Percentiles rank a stretch among this genome's conserved stretches.
Evolutionary conservation across 1,140 invertebrate species (phyloP).

Genomic region (Myzus persicae): DNA sequence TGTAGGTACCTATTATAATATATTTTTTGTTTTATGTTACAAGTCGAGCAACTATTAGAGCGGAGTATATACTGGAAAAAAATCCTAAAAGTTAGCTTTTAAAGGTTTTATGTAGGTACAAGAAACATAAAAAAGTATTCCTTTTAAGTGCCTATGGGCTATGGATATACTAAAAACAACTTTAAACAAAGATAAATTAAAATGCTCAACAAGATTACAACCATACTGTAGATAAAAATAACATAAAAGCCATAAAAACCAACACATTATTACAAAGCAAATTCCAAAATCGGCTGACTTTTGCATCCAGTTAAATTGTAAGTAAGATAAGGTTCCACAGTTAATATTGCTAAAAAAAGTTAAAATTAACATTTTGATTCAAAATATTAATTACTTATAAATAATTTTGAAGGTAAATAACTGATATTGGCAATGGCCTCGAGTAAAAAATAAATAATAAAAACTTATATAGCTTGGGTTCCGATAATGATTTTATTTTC

Average conservation of each 20-base stretch:
- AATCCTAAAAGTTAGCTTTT: neutral
- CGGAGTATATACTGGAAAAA: neutral
- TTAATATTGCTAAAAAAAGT: neutral
- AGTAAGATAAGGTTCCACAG: neutral
- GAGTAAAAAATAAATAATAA: neutral
- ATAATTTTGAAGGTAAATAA: neutral
- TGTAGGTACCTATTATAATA: neutral
- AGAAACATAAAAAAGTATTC: neutral
- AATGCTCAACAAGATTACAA: slow-evolving; percentile 1
- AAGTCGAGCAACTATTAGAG: neutral
- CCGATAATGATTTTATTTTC: neutral
- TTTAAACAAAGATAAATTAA: slow-evolving; percentile 3
- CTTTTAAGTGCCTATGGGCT: slow-evolving; percentile 7
- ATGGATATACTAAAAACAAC: slow-evolving; percentile 3
- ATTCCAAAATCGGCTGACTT: neutral
- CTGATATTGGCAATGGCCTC: neutral
- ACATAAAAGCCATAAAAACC: neutral
- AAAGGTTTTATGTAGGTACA: neutral
- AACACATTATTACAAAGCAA: neutral
- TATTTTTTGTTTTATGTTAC: neutral
- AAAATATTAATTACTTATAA: neutral
- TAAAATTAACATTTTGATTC: neutral
- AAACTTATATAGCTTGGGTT: neutral
- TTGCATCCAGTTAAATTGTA: neutral
- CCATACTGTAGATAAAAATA: slow-evolving; percentile 17